A percentile compares a stretch with the other conserved stretches of the same genome.
phyloP scores from a whole-genome alignment of 1,140 invertebrate species.

The Scaptomyza graminum region DNA sequence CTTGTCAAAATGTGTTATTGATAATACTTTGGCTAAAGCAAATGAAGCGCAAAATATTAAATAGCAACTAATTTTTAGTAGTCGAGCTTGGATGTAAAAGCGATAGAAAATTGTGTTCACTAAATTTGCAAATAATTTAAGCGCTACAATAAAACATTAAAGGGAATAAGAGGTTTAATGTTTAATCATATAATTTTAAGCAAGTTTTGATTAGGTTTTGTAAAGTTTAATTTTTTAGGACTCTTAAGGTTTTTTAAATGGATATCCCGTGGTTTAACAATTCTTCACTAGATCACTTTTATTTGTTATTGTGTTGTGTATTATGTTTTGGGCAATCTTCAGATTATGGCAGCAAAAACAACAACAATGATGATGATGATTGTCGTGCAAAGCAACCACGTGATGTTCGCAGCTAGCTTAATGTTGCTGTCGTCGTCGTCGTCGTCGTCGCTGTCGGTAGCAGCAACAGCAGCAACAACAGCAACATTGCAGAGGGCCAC shows the following conservation, averaged over 20 bases:
- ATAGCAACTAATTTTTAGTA: conserved; percentile 51
- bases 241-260: neutral
- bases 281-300: conserved; percentile 15
- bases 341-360: conserved; percentile 43
- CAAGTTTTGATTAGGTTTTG: too few species aligned
- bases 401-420: conserved; percentile 30
- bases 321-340: conserved; percentile 44
- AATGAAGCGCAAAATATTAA: conserved; percentile 61
- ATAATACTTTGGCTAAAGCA: conserved; percentile 49
- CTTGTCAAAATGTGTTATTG: conserved; percentile 25
- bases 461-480: conserved; percentile 29
- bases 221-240: too few species aligned
- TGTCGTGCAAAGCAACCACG: conserved; percentile 42
- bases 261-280: conserved; percentile 2
- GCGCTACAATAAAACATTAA: neutral
- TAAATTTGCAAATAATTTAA: conserved; percentile 4
- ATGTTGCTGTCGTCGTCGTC: conserved; percentile 31
- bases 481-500: conserved; percentile 31
- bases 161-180: too few species aligned
- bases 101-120: conserved; percentile 49
- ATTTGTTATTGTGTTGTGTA: conserved; percentile 5
- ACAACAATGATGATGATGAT: conserved; percentile 16
- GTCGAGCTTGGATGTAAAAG: conserved; percentile 57
- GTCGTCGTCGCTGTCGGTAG: conserved; percentile 5
- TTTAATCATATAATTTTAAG: too few species aligned